phyloP scores from a whole-genome alignment of 2,888 invertebrate species.

The Sminthurides aquaticus region DNA sequence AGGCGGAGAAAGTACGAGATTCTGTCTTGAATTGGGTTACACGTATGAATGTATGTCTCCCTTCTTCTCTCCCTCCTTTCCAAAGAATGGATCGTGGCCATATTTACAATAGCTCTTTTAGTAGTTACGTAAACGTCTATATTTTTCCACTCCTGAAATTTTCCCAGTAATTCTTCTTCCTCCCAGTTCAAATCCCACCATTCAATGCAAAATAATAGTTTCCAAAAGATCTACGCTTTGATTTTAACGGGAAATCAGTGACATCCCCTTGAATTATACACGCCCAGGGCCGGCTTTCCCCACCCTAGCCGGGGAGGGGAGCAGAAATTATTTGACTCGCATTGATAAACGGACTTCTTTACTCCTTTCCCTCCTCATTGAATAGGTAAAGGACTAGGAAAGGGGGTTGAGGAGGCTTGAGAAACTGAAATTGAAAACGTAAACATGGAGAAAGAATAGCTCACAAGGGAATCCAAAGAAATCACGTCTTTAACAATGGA shows the following conservation, averaged over 20 bases:
- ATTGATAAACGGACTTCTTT: not conserved
- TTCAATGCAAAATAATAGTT: not conserved
- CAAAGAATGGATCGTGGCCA: too few species aligned
- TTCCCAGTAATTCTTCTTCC: not conserved
- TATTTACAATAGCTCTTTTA: too few species aligned
- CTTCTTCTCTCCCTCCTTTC: too few species aligned
- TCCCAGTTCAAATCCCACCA: not conserved
- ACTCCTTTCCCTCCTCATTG: conserved; percentile 1
- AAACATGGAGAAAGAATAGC: conserved; percentile 42
- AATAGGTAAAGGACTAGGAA: conserved; percentile 22
- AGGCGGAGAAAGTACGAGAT: too few species aligned
- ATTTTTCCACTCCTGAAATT: too few species aligned
- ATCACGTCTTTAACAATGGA: conserved; percentile 4
- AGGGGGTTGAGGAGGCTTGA: too few species aligned
- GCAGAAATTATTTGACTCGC: conserved; percentile 8
- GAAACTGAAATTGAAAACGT: conserved; percentile 43
- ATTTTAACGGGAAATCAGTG: too few species aligned
- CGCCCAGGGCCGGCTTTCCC: too few species aligned
- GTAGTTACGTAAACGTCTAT: too few species aligned
- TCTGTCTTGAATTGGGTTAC: too few species aligned
- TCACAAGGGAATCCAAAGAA: conserved; percentile 3
- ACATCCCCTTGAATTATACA: too few species aligned
- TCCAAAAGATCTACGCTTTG: not conserved
- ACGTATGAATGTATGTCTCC: too few species aligned
- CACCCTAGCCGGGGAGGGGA: not conserved